A percentile compares a stretch with the other conserved stretches of the same genome.
Conservation (phyloP, 2,113 vertebrate genomes). For the Indri indri region DNA sequence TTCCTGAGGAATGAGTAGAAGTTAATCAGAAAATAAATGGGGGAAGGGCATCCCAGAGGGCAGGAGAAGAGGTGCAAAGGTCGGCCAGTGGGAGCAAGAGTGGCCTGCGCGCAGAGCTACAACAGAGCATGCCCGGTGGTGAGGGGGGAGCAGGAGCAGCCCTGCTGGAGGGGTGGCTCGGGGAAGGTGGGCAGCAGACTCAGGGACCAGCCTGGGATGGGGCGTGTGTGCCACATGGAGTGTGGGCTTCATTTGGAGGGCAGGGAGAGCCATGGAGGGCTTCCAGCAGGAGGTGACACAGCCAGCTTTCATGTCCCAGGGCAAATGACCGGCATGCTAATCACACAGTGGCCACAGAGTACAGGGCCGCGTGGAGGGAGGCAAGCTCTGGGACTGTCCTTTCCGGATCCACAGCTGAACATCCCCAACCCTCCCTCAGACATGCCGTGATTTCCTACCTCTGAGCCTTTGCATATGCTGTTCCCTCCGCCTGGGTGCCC, state of each 20-base stretch:
- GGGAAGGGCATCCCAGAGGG: neutral
- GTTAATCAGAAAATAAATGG: neutral
- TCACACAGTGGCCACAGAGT: neutral
- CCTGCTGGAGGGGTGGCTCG: accelerated
- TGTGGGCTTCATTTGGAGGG: neutral
- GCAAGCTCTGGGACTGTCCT: accelerated
- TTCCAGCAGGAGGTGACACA: neutral
- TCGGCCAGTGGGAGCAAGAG: accelerated
- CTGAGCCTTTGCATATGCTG: neutral
- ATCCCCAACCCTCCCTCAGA: neutral
- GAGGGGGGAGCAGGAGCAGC: accelerated
- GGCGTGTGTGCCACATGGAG: accelerated
- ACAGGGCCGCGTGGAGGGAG: neutral
- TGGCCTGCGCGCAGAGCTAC: no score
- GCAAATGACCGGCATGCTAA: no score
- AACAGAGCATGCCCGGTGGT: accelerated
- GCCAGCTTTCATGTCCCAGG: neutral
- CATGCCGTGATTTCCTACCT: accelerated
- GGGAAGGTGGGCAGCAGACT: accelerated
- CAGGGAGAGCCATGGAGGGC: neutral
- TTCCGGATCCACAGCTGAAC: neutral
- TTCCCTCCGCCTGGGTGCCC: neutral
- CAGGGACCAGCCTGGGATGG: neutral
- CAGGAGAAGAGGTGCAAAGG: neutral
- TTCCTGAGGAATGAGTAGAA: neutral